A percentile compares a stretch with the other conserved stretches of the same genome.
phyloP scores from a whole-genome alignment of 2,113 vertebrate species.

The Amblyopsis rosae region DNA sequence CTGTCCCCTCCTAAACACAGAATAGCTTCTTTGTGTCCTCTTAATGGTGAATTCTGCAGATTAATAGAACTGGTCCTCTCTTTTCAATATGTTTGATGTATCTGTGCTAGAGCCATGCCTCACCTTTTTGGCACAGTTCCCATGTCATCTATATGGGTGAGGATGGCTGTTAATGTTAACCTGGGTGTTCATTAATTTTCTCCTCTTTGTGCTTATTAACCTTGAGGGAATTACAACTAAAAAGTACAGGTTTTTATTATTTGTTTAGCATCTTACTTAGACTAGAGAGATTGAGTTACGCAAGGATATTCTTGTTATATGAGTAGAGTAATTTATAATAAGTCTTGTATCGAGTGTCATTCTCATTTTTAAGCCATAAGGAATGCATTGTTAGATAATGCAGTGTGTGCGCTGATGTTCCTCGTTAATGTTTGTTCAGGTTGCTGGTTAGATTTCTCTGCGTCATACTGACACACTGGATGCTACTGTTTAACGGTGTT shows the following conservation, averaged over 20 bases:
- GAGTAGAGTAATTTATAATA: background rate
- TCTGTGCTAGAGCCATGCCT: background rate
- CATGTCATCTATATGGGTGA: background rate
- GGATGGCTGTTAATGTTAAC: background rate
- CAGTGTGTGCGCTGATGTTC: background rate
- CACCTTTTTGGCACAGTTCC: conserved; percentile 1
- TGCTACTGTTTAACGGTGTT: background rate
- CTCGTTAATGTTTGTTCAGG: background rate
- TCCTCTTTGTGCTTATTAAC: background rate
- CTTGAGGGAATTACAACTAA: background rate
- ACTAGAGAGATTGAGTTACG: background rate
- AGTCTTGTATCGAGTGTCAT: background rate
- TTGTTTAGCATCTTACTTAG: background rate
- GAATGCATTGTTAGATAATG: background rate
- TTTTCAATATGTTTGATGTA: background rate
- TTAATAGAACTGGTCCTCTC: background rate
- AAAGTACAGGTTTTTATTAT: background rate
- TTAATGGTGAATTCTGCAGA: conserved; percentile 7
- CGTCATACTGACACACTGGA: background rate
- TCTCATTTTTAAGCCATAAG: too few species aligned
- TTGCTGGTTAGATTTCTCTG: conserved; percentile 3
- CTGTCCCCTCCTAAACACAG: background rate
- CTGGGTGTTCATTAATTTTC: background rate
- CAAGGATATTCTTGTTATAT: background rate
- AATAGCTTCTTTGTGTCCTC: background rate